Evolutionary conservation across 2,797 vertebrate genomes (phyloP).

Genomic region (Falco peregrinus): DNA sequence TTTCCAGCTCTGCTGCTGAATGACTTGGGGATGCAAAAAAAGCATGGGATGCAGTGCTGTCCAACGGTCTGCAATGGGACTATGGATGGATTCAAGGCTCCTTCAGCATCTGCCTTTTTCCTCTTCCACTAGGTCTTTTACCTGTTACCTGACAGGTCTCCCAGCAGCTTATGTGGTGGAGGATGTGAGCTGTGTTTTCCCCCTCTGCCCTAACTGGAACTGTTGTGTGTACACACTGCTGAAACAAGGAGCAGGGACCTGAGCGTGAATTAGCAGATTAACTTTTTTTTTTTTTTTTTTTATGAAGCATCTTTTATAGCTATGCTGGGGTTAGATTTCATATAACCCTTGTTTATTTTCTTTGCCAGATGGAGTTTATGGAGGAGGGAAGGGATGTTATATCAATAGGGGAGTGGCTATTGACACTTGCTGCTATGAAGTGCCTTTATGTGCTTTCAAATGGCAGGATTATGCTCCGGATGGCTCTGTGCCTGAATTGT

Average conservation of each 20-base stretch:
- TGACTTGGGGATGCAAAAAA: neutral
- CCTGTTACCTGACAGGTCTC: neutral
- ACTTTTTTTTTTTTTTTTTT: neutral
- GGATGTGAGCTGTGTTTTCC: neutral
- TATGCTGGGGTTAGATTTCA: conserved; percentile 20
- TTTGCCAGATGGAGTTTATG: conserved; percentile 31
- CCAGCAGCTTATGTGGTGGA: neutral
- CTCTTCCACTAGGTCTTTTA: neutral
- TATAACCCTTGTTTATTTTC: conserved; percentile 41
- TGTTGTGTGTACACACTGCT: neutral
- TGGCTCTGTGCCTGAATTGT: neutral
- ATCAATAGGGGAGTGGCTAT: conserved; percentile 63
- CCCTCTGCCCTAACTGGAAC: neutral
- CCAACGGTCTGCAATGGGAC: neutral
- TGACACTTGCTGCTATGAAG: conserved; percentile 64
- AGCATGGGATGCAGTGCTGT: neutral
- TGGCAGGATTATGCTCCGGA: conserved; percentile 38
- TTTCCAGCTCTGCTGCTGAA: neutral
- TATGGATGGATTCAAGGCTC: neutral
- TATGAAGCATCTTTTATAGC: neutral
- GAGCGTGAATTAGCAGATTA: neutral
- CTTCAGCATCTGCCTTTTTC: neutral
- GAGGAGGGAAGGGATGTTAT: conserved; percentile 46
- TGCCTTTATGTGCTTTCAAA: conserved; percentile 61
- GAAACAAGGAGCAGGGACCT: neutral